Percentiles rank a stretch among this genome's conserved stretches.
phyloP scores from a whole-genome alignment of 2,888 invertebrate genomes.

The Nebria salina region DNA sequence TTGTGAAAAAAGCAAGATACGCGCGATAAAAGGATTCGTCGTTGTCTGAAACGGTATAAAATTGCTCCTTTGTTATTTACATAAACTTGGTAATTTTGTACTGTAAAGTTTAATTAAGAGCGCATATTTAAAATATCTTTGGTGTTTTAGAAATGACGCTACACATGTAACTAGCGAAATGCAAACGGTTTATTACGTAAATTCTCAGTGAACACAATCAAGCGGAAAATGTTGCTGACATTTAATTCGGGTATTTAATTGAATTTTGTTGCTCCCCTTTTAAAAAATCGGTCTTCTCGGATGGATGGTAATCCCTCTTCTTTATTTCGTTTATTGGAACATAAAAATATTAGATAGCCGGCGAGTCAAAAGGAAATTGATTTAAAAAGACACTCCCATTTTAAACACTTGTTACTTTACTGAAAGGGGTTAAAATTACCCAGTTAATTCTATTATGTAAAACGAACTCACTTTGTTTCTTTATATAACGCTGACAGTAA shows the following conservation, averaged over 20 bases:
- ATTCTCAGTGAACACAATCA: slow-evolving; percentile 22
- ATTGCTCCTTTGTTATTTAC: slow-evolving; percentile 32
- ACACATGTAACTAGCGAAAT: too few relatives aligned
- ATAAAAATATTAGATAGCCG: slow-evolving; percentile 54
- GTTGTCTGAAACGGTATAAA: slow-evolving; percentile 9
- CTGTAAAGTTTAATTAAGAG: slow-evolving; percentile 39
- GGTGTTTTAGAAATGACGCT: too few relatives aligned
- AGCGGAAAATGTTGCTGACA: slow-evolving; percentile 59
- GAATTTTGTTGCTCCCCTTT: slow-evolving; percentile 58
- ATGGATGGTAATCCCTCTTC: slow-evolving; percentile 51
- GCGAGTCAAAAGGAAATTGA: slow-evolving; percentile 20
- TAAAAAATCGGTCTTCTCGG: slow-evolving; percentile 50
- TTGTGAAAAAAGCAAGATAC: slow-evolving; percentile 48
- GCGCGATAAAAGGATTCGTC: slow-evolving; percentile 38
- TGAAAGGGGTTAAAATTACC: slow-evolving; percentile 23
- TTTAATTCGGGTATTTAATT: slow-evolving; percentile 61
- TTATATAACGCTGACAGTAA: not conserved
- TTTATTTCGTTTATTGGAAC: slow-evolving; percentile 60
- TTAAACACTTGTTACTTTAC: slow-evolving; percentile 20
- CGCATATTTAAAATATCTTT: slow-evolving; percentile 4
- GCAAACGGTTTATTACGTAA: not conserved
- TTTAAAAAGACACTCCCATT: slow-evolving; percentile 18
- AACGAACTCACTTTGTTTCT: slow-evolving; percentile 21
- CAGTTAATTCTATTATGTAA: slow-evolving; percentile 26
- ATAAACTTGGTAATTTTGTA: not conserved